Evolutionary conservation across 35 echinoderm and acorn worm species (phyloP).

Genomic region (Heliocidaris tuberculata): DNA sequence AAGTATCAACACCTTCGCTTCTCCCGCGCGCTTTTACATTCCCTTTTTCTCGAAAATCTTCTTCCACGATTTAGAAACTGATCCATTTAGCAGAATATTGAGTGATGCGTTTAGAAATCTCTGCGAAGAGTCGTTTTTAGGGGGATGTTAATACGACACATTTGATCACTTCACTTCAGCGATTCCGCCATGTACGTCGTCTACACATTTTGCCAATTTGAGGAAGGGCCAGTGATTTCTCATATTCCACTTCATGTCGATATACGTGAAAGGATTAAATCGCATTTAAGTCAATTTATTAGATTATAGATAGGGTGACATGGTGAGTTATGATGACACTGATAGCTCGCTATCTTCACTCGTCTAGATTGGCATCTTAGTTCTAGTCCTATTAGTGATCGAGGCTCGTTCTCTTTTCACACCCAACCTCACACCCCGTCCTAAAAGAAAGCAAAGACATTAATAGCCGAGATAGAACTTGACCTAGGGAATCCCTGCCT

Average conservation of each 20-base stretch:
- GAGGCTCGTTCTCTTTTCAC: constrained; percentile 4
- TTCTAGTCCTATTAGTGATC: background rate
- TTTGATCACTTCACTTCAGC: background rate
- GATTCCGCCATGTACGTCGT: background rate
- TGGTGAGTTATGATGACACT: background rate
- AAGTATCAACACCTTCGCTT: constrained; percentile 6
- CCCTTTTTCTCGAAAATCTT: background rate
- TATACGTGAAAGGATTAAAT: constrained; percentile 17
- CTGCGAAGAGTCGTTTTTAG: constrained; percentile 1
- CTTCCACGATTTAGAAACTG: background rate
- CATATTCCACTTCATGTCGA: background rate
- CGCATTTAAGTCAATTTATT: background rate
- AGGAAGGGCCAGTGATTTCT: background rate
- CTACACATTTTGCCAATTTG: background rate
- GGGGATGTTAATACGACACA: constrained; percentile 10
- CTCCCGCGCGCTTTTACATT: background rate
- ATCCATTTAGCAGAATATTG: constrained; percentile 22
- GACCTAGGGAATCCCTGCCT: background rate
- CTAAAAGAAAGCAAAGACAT: background rate
- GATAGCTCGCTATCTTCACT: background rate
- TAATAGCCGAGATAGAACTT: background rate
- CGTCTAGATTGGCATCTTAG: background rate
- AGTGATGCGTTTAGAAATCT: constrained; percentile 17
- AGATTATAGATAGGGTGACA: background rate
- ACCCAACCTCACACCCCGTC: background rate